phyloP scores from a whole-genome alignment of 2,113 vertebrate species.

The Eupsittula cactorum region DNA sequence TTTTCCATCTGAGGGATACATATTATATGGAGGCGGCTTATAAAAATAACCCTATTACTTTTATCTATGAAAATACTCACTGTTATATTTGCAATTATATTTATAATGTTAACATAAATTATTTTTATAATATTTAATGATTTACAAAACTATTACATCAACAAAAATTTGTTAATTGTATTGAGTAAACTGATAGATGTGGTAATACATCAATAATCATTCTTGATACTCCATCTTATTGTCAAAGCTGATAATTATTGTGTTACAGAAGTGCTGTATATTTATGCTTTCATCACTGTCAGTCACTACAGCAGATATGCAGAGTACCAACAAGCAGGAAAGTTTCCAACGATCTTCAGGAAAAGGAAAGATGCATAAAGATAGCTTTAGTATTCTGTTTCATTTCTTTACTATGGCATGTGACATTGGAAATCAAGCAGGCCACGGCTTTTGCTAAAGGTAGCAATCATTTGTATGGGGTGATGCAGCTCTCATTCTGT shows the following conservation, averaged over 20 bases:
- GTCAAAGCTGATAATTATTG: background rate
- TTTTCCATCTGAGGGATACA: background rate
- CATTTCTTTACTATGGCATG: background rate
- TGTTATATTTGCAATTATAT: slow-evolving; percentile 11
- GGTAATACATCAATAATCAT: background rate
- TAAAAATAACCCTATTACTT: slow-evolving; percentile 16
- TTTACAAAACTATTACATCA: background rate
- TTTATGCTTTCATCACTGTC: background rate
- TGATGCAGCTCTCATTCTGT: background rate
- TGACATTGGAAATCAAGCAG: slow-evolving; percentile 12
- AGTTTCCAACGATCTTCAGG: background rate
- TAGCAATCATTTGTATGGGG: background rate
- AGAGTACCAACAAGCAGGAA: background rate
- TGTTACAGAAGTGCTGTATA: background rate
- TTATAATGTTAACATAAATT: background rate
- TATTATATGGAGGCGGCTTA: background rate
- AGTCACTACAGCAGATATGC: background rate
- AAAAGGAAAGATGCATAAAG: background rate
- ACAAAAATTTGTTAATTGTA: background rate
- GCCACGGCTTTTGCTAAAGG: background rate
- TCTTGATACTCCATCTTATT: background rate
- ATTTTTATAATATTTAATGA: slow-evolving; percentile 31
- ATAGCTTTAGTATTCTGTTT: background rate
- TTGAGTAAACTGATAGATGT: background rate
- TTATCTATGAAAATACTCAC: background rate